Percentiles rank a stretch among this genome's conserved stretches.
Evolutionary conservation across 2,888 invertebrate genomes (phyloP).

Genomic region (Tetragonula carbonaria): DNA sequence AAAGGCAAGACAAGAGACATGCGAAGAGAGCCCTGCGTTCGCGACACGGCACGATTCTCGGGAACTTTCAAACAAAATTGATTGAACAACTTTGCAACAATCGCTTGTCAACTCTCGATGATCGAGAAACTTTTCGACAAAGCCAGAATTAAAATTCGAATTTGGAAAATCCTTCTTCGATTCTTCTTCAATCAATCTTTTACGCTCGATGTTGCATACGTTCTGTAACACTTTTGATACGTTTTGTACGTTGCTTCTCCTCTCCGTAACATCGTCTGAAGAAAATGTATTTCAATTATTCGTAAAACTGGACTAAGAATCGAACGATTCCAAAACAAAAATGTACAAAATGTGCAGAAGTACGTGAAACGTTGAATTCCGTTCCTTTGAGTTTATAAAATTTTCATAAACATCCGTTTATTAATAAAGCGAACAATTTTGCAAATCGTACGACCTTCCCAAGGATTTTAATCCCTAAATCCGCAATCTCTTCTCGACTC

Average conservation of each 20-base stretch:
- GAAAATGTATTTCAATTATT: no score
- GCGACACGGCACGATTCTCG: conserved; percentile 27
- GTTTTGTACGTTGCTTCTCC: background rate
- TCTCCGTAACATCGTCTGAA: no score
- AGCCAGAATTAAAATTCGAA: background rate
- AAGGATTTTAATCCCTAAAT: background rate
- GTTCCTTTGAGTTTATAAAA: background rate
- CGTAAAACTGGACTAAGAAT: background rate
- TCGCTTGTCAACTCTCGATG: no score
- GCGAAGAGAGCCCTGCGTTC: conserved; percentile 10
- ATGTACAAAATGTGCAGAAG: background rate
- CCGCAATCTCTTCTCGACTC: no score
- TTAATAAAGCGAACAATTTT: background rate
- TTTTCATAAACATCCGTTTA: background rate
- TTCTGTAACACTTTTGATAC: background rate
- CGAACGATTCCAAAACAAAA: background rate
- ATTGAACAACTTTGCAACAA: background rate
- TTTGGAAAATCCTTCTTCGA: background rate
- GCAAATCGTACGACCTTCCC: background rate
- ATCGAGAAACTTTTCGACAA: background rate
- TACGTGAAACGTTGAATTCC: background rate
- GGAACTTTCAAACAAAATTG: background rate
- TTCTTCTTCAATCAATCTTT: background rate
- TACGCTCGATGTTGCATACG: background rate
- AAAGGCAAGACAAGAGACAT: conserved; percentile 8